Conservation (phyloP, 1,140 invertebrate genomes). For the Drosophila teissieri region DNA sequence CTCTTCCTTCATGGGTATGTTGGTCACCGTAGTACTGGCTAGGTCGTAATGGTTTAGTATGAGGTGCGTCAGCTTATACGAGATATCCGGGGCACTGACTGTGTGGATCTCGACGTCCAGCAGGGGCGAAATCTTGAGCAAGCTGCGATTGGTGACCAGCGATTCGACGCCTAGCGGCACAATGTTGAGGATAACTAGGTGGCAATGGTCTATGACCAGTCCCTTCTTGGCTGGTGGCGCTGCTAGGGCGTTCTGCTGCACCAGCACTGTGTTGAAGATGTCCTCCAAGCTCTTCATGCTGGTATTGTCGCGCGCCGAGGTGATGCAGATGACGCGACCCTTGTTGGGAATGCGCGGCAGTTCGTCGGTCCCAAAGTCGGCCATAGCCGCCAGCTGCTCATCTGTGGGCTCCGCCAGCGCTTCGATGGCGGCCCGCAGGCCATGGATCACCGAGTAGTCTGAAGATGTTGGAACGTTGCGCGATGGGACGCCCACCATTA, state of each 20-base stretch:
- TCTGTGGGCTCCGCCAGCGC: slow-evolving; percentile 93
- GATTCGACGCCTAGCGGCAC: slow-evolving; percentile 91
- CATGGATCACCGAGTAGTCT: slow-evolving; percentile 92
- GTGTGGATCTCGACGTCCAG: slow-evolving; percentile 89
- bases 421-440: slow-evolving; percentile 94
- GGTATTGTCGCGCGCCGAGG: slow-evolving; percentile 92
- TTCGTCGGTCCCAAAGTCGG: slow-evolving; percentile 44
- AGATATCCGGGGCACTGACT: slow-evolving; percentile 88
- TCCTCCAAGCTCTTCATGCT: slow-evolving; percentile 93
- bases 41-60: slow-evolving; percentile 95
- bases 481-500: slow-evolving; percentile 89
- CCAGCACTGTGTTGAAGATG: slow-evolving; percentile 91
- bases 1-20: slow-evolving; percentile 99
- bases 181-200: slow-evolving; percentile 95
- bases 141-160: slow-evolving; percentile 89
- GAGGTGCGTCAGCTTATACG: slow-evolving; percentile 89
- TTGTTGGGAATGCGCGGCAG: slow-evolving; percentile 85
- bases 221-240: slow-evolving; percentile 87
- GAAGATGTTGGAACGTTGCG: slow-evolving; percentile 84
- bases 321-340: slow-evolving; percentile 95
- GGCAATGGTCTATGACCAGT: slow-evolving; percentile 92
- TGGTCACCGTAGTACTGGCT: slow-evolving; percentile 98
- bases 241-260: slow-evolving; percentile 92
- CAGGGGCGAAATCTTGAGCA: slow-evolving; percentile 88
- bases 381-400: slow-evolving; percentile 86